Base-by-base conservation (phyloP, 2,113 vertebrate genomes). In the Daphoenositta chrysoptera region DNA sequence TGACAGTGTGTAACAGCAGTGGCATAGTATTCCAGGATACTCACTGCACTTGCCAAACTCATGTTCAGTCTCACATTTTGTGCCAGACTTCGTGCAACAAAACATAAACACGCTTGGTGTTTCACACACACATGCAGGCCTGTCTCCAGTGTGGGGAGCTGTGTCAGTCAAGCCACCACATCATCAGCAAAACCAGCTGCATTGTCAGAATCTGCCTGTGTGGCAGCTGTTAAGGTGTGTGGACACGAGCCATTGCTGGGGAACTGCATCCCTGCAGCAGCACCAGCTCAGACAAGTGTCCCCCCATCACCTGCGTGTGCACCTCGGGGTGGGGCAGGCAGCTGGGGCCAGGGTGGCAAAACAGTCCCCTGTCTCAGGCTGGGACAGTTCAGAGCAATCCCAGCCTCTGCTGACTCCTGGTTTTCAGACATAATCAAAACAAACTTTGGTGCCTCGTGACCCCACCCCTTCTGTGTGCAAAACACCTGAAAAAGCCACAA, bases 261-360 rank as follows among this genome's bases (percentile, higher is more conserved):
- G 51, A 60, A 1, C 75, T 57, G 50, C 4, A 1, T 58, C 23
- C 9, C 22, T 15, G 8, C 61, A 44, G 69, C 69, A 83, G 40
- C 3, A 1, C 58, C 2, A 2, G 50, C 42, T 83, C 42, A 37
- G n/a, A 58, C 50, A 13, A 26, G 21, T 31, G 31, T 23, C 39
- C 37, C 10, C 14, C 11, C 0, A 0, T 44, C 1, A 1, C 23
- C 73, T 82, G 37, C 1, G 2, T 16, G 28, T 3, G 2, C 30
- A 45, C 8, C 33, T 51, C 27, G 22, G 48, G 40, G 33, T 44
- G 40, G 53, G 65, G 15, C 39, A 37, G 77, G 35, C 72, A 78
- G 24, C 39, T 0, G 0, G 21, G 23, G 48, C 20, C 0, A 3
- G 61, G 28, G 15, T 57, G 33, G 18, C 31, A 50, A 14, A 61